These are phyloP conservation scores for Scaptomyza graminum DNA, from an alignment of 1,140 invertebrate genomes.

Conservation along the genomic window DNA sequence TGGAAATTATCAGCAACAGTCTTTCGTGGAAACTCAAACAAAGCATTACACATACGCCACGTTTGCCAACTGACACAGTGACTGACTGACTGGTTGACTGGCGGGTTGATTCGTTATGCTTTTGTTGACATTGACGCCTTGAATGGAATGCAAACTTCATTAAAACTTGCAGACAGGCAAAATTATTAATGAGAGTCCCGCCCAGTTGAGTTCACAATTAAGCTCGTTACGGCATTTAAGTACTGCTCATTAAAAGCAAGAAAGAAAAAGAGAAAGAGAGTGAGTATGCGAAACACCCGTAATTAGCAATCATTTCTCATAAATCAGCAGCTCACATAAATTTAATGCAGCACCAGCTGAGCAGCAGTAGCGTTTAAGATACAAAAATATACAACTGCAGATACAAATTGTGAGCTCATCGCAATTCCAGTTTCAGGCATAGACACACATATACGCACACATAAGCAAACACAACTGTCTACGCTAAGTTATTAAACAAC, in stretches of 20 bases:
- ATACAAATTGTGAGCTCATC: slow-evolving; percentile 60
- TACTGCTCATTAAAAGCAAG: slow-evolving; percentile 61
- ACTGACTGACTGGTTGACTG: slow-evolving; percentile 12
- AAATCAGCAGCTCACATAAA: slow-evolving; percentile 61
- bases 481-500: slow-evolving; percentile 45
- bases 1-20: slow-evolving; percentile 20
- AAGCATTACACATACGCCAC: slow-evolving; percentile 47
- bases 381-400: slow-evolving; percentile 33
- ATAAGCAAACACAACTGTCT: neutral
- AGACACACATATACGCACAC: neutral
- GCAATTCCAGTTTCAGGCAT: slow-evolving; percentile 38
- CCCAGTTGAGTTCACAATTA: slow-evolving; percentile 66
- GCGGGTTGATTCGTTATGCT: neutral
- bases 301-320: slow-evolving; percentile 69
- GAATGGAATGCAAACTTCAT: slow-evolving; percentile 70
- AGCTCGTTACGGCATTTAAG: slow-evolving; percentile 70
- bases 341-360: slow-evolving; percentile 32
- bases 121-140: slow-evolving; percentile 47
- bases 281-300: slow-evolving; percentile 33
- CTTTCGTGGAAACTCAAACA: neutral
- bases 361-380: slow-evolving; percentile 35
- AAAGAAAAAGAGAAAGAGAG: neutral
- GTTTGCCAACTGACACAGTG: slow-evolving; percentile 3
- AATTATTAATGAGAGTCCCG: slow-evolving; percentile 67
- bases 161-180: slow-evolving; percentile 65